A percentile compares a stretch with the other conserved stretches of the same genome.
phyloP scores from a whole-genome alignment of 2,797 vertebrate genomes.

The Numenius phaeopus region DNA sequence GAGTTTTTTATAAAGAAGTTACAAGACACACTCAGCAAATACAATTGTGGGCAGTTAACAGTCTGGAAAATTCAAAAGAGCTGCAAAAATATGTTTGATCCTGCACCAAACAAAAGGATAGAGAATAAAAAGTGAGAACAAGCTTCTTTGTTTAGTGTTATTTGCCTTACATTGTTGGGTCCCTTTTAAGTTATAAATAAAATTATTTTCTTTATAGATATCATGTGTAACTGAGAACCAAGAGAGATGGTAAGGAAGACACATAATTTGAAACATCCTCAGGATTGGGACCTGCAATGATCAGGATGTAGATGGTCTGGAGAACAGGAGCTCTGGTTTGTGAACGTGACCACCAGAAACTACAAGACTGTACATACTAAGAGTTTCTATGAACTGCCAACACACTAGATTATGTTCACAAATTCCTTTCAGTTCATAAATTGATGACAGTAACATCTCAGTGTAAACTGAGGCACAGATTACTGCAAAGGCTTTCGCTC shows the following conservation, averaged over 20 bases:
- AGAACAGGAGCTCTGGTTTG: not conserved
- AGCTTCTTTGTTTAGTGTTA: not conserved
- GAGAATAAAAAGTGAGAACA: not conserved
- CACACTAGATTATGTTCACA: fast-evolving
- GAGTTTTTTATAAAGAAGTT: not conserved
- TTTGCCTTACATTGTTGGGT: not conserved
- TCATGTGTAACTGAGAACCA: not conserved
- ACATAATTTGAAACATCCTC: not conserved
- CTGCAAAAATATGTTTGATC: not conserved
- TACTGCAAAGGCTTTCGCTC: not conserved
- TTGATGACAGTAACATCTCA: not conserved
- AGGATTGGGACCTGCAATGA: not conserved
- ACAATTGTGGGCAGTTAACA: not conserved
- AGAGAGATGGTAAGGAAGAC: not conserved
- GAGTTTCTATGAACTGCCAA: not conserved
- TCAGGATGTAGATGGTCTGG: not conserved
- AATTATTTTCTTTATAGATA: not conserved
- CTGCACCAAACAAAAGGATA: not conserved
- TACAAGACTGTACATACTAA: not conserved
- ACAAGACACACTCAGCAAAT: not conserved
- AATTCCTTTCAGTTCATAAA: not conserved
- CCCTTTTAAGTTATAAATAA: not conserved
- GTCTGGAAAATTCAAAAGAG: not conserved
- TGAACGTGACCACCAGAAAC: not conserved
- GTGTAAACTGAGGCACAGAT: not conserved